phyloP scores from a whole-genome alignment of 2,797 vertebrate genomes.

The Paratrypauchen microcephalus region DNA sequence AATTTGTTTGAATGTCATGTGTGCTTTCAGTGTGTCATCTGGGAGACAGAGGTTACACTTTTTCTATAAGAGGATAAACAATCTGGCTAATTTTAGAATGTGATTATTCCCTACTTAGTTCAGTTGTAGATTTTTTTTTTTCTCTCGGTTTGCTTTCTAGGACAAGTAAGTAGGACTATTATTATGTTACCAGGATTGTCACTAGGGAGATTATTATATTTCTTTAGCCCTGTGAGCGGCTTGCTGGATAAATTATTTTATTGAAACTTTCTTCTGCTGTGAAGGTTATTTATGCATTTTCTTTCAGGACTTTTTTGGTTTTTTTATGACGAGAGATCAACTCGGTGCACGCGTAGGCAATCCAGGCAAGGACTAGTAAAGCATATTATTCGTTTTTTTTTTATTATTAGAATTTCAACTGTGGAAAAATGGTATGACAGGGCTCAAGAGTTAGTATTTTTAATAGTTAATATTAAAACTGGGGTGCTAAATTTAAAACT shows the following conservation, averaged over 20 bases:
- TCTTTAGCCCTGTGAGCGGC: conserved; percentile 13
- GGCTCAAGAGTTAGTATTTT: no score
- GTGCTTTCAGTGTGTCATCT: conserved; percentile 52
- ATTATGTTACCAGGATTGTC: conserved; percentile 22
- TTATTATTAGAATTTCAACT: no score
- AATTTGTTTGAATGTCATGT: conserved; percentile 64
- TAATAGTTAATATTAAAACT: no score
- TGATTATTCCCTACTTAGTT: conserved; percentile 36
- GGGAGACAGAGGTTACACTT: conserved; percentile 41
- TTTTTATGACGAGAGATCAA: no score
- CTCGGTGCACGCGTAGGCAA: no score
- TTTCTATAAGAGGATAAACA: conserved; percentile 51
- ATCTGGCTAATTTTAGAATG: conserved; percentile 37
- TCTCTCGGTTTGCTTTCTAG: conserved; percentile 23
- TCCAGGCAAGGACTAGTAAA: no score
- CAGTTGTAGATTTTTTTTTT: conserved; percentile 19
- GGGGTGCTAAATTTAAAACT: no score
- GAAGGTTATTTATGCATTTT: not conserved
- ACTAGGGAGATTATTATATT: conserved; percentile 5
- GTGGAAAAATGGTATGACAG: no score
- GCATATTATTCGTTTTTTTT: no score
- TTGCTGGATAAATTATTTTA: conserved; percentile 4
- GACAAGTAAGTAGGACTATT: conserved; percentile 40
- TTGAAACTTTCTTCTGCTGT: not conserved
- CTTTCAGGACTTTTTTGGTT: no score